phyloP scores from a whole-genome alignment of 2,888 invertebrate genomes.

The Quadroppia sp. region DNA sequence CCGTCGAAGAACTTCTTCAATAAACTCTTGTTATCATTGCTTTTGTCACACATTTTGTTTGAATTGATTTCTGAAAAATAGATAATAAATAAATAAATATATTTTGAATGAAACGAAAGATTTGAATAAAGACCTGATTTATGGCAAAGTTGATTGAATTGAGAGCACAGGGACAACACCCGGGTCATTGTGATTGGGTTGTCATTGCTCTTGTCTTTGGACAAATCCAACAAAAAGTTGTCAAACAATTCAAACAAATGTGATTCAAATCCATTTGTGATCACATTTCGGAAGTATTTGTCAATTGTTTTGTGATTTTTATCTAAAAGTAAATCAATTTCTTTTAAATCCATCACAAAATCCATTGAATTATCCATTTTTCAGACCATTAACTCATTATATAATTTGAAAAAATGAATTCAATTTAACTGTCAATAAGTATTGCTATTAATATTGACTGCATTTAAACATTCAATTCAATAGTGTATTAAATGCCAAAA shows the following conservation, averaged over 20 bases:
- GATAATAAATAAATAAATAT: neutral
- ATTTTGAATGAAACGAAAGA: neutral
- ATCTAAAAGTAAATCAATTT: neutral
- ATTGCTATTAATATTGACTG: too few species aligned
- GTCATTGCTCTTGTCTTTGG: neutral
- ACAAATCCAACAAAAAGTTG: neutral
- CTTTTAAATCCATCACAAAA: neutral
- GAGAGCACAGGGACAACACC: neutral
- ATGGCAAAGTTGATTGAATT: neutral
- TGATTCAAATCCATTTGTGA: neutral
- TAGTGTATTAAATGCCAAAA: too few species aligned
- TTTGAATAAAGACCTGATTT: conserved; percentile 1
- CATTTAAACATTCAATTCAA: too few species aligned
- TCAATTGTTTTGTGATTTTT: neutral
- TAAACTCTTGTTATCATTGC: neutral
- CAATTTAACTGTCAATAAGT: too few species aligned
- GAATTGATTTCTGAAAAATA: neutral
- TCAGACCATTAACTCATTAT: too few species aligned
- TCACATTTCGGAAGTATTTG: conserved; percentile 11
- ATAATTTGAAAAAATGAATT: too few species aligned
- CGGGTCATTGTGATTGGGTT: neutral
- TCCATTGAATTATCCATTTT: too few species aligned
- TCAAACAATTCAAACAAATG: conserved; percentile 6
- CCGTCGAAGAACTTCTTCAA: neutral
- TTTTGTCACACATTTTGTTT: neutral